phyloP scores from a whole-genome alignment of 2,797 vertebrate genomes.

The Pangasius djambal region DNA sequence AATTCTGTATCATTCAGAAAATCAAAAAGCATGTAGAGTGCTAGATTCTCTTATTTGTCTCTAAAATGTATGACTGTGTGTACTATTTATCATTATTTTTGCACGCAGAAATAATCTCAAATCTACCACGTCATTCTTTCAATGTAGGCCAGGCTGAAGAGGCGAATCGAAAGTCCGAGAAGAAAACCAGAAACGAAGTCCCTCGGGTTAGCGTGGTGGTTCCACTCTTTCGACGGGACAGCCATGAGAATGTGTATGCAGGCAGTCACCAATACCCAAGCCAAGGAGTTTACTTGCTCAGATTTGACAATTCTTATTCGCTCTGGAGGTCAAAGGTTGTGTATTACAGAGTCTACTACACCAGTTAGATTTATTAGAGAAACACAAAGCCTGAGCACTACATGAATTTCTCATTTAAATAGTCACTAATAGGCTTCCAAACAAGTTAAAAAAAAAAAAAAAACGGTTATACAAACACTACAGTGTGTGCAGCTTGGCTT shows the following conservation, averaged over 20 bases:
- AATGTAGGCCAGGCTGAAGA: constrained; percentile 75
- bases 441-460: neutral
- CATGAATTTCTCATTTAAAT: no score
- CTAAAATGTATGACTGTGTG: no score
- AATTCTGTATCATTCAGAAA: neutral
- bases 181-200: constrained; percentile 70
- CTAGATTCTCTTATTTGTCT: neutral
- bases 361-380: constrained; percentile 84
- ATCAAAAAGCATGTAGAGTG: neutral
- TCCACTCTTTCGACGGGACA: constrained; percentile 98
- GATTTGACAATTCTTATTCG: constrained; percentile 99
- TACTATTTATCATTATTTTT: neutral
- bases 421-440: neutral
- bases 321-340: constrained; percentile 99
- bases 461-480: neutral
- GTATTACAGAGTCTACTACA: constrained; percentile 99
- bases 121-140: neutral
- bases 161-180: constrained; percentile 85
- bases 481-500: neutral
- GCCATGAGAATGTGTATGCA: constrained; percentile 97
- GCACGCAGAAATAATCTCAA: neutral
- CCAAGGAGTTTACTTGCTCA: constrained; percentile 95
- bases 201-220: constrained; percentile 95
- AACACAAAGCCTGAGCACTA: constrained; percentile 35
- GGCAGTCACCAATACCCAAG: constrained; percentile 99